phyloP scores from a whole-genome alignment of 2,797 vertebrate species.

The Rhinogobio ventralis region DNA sequence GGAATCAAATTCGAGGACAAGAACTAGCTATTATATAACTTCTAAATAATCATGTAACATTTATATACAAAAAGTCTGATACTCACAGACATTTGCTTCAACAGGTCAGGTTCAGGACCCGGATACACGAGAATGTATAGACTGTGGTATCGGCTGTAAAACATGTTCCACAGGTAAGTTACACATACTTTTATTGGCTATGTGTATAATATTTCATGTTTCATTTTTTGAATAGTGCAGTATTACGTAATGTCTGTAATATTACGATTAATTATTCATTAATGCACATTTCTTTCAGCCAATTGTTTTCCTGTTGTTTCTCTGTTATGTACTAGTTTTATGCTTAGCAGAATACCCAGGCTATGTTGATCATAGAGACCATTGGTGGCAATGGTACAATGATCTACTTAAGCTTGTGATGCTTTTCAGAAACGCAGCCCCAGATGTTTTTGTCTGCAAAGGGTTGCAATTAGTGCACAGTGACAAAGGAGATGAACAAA shows the following conservation, averaged over 20 bases:
- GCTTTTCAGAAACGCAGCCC: neutral
- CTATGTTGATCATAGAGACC: neutral
- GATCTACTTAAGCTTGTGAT: neutral
- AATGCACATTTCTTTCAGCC: neutral
- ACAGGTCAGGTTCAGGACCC: conserved; percentile 82
- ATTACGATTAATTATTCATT: neutral
- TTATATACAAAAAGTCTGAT: neutral
- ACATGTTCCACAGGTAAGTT: conserved; percentile 79
- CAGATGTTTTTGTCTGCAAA: neutral
- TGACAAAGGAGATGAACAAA: neutral
- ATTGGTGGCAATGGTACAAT: neutral
- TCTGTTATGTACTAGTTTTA: neutral
- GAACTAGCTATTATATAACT: neutral
- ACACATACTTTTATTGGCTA: neutral
- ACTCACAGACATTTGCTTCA: conserved; percentile 2
- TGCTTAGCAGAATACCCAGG: neutral
- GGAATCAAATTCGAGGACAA: neutral
- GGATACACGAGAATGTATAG: conserved; percentile 81
- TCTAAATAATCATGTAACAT: neutral
- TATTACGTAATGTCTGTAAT: neutral
- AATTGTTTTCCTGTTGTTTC: neutral
- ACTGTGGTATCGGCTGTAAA: conserved; percentile 81
- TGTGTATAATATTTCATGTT: neutral
- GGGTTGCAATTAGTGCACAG: neutral
- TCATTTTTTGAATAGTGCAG: neutral